These are phyloP conservation scores for Cheilosia vulpina DNA, from an alignment of 2,888 invertebrate genomes.

Conservation along the genomic window DNA sequence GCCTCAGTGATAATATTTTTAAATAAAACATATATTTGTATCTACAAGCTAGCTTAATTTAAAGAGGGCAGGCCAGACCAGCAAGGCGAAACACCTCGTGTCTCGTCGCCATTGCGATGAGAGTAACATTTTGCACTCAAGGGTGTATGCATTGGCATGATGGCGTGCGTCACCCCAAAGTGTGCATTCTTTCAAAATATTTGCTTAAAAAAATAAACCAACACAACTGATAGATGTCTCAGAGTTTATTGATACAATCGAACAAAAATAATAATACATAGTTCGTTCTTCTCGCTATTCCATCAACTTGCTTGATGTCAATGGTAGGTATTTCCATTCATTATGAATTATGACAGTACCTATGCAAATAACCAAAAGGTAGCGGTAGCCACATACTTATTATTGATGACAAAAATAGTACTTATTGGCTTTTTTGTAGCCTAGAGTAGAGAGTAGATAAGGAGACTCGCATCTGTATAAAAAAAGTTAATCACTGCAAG, in stretches of 20 bases:
- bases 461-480: constrained; percentile 10
- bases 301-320: neutral
- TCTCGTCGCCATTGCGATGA: neutral
- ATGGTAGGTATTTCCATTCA: neutral
- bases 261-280: neutral
- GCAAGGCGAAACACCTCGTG: constrained; percentile 4
- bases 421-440: neutral
- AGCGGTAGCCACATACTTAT: neutral
- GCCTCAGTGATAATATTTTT: neutral
- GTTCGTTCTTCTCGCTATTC: too few species aligned
- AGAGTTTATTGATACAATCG: neutral
- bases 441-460: neutral
- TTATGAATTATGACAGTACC: too few species aligned
- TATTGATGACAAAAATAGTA: neutral
- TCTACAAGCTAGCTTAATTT: constrained; percentile 13
- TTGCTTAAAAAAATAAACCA: too few species aligned
- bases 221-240: neutral
- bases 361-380: too few species aligned
- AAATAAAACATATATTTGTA: neutral
- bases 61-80: constrained; percentile 12
- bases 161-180: neutral
- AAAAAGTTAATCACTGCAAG: constrained; percentile 12
- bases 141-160: constrained; percentile 7
- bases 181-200: constrained; percentile 7
- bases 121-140: constrained; percentile 17